phyloP scores from a whole-genome alignment of 2,797 vertebrate species.

The Gymnoscopelus braueri region DNA sequence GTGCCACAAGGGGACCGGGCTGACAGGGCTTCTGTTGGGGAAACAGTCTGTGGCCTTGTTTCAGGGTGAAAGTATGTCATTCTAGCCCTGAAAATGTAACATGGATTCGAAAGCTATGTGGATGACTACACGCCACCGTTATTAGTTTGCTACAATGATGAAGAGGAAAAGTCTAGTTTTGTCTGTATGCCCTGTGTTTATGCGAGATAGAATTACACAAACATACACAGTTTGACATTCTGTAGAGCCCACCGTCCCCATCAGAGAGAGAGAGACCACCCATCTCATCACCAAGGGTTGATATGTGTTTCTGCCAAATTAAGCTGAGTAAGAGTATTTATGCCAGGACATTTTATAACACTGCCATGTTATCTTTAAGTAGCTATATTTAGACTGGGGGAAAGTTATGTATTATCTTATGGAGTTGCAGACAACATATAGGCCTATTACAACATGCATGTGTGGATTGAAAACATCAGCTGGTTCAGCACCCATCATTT shows the following conservation, averaged over 20 bases:
- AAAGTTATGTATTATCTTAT: slow-evolving; percentile 34
- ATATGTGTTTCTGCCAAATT: slow-evolving; percentile 15
- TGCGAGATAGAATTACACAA: slow-evolving; percentile 16
- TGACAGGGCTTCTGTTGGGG: slow-evolving; percentile 54
- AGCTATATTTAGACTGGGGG: slow-evolving; percentile 46
- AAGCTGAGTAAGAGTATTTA: slow-evolving; percentile 2
- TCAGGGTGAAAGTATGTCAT: slow-evolving; percentile 57
- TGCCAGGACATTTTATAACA: slow-evolving; percentile 21
- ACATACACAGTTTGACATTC: slow-evolving; percentile 28
- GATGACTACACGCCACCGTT: slow-evolving; percentile 24
- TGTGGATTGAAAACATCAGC: slow-evolving; percentile 28
- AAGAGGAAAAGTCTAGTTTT: slow-evolving; percentile 35
- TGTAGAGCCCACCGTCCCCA: slow-evolving; percentile 7
- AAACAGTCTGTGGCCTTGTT: slow-evolving; percentile 46
- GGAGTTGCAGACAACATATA: slow-evolving; percentile 26
- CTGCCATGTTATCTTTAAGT: slow-evolving; percentile 41
- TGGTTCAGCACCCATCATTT: slow-evolving; percentile 6
- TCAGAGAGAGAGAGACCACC: slow-evolving; percentile 42
- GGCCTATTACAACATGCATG: not conserved
- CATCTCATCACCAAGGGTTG: slow-evolving; percentile 22
- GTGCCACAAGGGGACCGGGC: slow-evolving; percentile 10
- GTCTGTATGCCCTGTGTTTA: slow-evolving; percentile 39
- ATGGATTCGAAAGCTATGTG: slow-evolving; percentile 2
- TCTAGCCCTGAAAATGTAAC: slow-evolving; percentile 7
- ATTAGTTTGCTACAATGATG: slow-evolving; percentile 37